Evolutionary conservation across 2,797 vertebrate species (phyloP), one percentile per base, ranked within the genome.

Genomic region (Mormyrops boulengeri): DNA sequence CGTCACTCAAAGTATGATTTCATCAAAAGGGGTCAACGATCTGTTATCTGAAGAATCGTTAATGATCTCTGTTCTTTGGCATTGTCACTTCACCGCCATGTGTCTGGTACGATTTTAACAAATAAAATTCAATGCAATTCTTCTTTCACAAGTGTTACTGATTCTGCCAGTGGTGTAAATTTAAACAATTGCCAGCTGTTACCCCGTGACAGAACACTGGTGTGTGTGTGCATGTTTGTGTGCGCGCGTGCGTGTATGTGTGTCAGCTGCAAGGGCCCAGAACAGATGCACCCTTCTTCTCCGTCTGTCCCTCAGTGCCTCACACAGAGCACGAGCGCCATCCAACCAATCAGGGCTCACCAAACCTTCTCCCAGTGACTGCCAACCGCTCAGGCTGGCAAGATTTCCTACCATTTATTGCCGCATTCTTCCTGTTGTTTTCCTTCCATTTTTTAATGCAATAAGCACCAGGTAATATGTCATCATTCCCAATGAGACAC

Each of bases 341-440:
- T 84, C 44, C 80, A 88, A 38, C 86, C 86, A 88, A 88, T 88
- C 80, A 84, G 41, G 47, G 80, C 80, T 84, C 38, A 26, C 34
- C 30, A 84, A 84, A n/a, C 19, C 47, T 49, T 49, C 80, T 84
- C 41, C 47, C 44, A 84, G 80, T 84, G 41, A 84, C 47, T 6
- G 1, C 41, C 49, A 49, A 49, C 80, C 9, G 2, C 80, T 84
- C 38, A 84, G 41, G 44, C 19, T 49, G 47, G 44, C 41, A 84
- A 47, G n/a, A 84, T 84, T 84, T 84, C 80, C 80, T 26, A 84
- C 17, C 80, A 49, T n/a, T 44, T 44, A 9, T 84, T 11, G 19
- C 19, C 4, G 17, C 44, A 49, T n/a, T 44, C 44, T 49, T 49
- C 19, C 30, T 38, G 69, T 73, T 73, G 69, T 84, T 49, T 84